Percentiles rank a stretch among this genome's conserved stretches.
Conservation (phyloP, 1,140 invertebrate genomes). For the Acromyrmex charruanus region DNA sequence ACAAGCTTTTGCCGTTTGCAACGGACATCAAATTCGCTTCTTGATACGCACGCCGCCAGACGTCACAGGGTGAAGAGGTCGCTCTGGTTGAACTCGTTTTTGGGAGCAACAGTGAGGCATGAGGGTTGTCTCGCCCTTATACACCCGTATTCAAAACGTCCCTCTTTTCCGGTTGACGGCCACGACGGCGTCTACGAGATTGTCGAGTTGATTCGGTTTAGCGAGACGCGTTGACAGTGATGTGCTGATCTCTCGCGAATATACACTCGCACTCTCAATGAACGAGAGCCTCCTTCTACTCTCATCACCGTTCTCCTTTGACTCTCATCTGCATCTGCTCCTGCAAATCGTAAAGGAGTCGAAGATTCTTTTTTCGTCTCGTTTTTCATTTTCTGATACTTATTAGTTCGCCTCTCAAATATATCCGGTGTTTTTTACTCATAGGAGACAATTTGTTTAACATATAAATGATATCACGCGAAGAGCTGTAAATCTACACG, state of each 20-base stretch:
- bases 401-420: conserved; percentile 13
- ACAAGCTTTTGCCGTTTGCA: neutral
- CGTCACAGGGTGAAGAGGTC: conserved; percentile 34
- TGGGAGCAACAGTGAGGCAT: neutral
- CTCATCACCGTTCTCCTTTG: neutral
- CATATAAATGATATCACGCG: neutral
- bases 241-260: conserved; percentile 11
- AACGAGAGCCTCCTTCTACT: conserved; percentile 22
- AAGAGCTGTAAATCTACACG: neutral
- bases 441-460: neutral
- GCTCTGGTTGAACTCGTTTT: conserved; percentile 34
- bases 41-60: neutral
- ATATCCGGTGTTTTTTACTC: neutral
- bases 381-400: conserved; percentile 20
- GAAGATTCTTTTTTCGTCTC: conserved; percentile 6
- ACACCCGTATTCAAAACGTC: conserved; percentile 46
- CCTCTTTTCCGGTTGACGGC: conserved; percentile 36
- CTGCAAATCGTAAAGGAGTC: neutral
- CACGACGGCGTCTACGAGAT: conserved; percentile 19
- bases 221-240: conserved; percentile 41
- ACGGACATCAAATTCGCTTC: conserved; percentile 23
- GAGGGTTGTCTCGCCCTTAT: conserved; percentile 17
- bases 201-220: conserved; percentile 35
- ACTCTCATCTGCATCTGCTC: conserved; percentile 1
- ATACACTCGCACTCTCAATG: neutral